These are phyloP conservation scores for Stichodactyla mertensii DNA, from an alignment of 64 coral and sea anemone species.

Conservation along the genomic window DNA sequence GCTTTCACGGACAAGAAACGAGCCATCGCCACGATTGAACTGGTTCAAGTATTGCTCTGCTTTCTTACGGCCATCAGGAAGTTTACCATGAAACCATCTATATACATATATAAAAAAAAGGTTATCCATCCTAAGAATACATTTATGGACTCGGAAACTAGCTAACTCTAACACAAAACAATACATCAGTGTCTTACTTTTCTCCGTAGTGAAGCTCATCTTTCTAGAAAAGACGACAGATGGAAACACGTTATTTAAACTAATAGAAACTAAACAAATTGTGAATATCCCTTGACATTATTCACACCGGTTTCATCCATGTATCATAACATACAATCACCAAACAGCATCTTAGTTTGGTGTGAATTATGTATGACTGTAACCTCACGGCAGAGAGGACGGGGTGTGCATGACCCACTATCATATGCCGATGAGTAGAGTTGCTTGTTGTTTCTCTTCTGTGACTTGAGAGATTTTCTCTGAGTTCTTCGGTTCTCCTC, in stretches of 20 bases:
- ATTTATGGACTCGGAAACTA: background rate
- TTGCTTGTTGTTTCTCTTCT: too few species aligned
- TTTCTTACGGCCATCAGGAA: constrained; percentile 67
- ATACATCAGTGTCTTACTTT: constrained; percentile 52
- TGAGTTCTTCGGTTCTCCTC: too few species aligned
- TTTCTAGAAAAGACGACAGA: constrained; percentile 41
- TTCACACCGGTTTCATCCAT: too few species aligned
- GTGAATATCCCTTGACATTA: too few species aligned
- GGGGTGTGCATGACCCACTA: too few species aligned
- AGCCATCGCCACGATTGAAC: constrained; percentile 96
- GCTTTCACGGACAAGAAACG: constrained; percentile 89
- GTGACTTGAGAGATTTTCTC: too few species aligned
- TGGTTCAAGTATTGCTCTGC: constrained; percentile 68
- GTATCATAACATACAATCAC: too few species aligned
- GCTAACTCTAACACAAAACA: background rate
- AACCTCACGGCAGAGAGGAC: too few species aligned
- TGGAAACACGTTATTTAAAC: background rate
- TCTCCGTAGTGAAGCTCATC: constrained; percentile 99
- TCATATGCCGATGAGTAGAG: too few species aligned
- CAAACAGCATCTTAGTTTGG: too few species aligned
- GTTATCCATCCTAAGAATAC: background rate
- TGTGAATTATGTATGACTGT: too few species aligned
- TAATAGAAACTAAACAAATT: too few species aligned
- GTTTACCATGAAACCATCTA: constrained; percentile 97
- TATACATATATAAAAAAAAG: constrained; percentile 13